These are phyloP conservation scores for Galeopterus variegatus DNA, from an alignment of 2,113 vertebrate genomes.

Conservation along the genomic window DNA sequence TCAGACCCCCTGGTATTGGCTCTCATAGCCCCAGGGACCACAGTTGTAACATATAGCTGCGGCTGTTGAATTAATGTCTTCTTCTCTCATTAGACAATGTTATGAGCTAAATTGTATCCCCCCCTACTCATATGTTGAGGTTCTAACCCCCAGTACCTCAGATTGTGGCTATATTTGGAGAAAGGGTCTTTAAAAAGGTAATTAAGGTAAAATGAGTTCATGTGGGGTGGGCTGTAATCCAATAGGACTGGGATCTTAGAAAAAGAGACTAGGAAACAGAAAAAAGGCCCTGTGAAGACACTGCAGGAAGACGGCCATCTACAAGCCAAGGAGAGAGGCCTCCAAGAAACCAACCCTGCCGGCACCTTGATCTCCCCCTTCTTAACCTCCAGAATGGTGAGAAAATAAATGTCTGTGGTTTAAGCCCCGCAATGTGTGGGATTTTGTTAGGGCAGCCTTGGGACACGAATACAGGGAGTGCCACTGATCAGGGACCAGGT, in stretches of 20 bases:
- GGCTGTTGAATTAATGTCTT: neutral
- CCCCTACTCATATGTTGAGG: no score
- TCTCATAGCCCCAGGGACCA: neutral
- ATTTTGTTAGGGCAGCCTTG: neutral
- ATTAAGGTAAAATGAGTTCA: neutral
- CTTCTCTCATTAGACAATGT: neutral
- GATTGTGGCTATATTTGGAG: neutral
- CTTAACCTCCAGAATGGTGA: neutral
- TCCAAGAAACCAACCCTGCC: neutral
- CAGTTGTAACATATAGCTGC: neutral
- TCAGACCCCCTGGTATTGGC: neutral
- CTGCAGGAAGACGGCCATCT: neutral
- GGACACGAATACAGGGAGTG: accelerated
- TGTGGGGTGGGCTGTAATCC: neutral
- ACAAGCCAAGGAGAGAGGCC: neutral
- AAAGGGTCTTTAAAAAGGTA: neutral
- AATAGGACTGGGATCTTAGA: neutral
- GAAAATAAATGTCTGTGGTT: neutral
- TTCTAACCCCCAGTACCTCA: neutral
- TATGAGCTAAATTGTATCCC: neutral
- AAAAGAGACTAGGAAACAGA: neutral
- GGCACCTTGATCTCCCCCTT: neutral
- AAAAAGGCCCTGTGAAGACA: neutral
- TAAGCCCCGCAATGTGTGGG: neutral
- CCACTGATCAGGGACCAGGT: neutral